Conservation (phyloP, 2,797 vertebrate genomes). For the Macropus fuliginosus region DNA sequence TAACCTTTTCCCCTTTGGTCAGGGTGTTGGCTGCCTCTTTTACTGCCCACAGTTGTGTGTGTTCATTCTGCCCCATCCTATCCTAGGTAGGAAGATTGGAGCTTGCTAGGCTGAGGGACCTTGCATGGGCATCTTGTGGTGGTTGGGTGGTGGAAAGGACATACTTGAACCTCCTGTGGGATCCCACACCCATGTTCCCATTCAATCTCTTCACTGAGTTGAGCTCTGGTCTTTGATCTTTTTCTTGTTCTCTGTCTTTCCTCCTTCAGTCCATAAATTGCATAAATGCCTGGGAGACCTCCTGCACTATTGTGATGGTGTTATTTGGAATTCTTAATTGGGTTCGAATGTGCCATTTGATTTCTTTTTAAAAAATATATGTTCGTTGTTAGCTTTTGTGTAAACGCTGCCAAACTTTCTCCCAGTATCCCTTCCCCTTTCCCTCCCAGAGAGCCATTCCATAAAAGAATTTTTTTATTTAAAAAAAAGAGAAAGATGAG, state of each 20-base stretch:
- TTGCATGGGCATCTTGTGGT: background rate
- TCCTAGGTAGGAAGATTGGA: background rate
- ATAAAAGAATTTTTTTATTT: background rate
- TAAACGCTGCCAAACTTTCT: background rate
- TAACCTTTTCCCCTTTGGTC: background rate
- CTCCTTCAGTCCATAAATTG: background rate
- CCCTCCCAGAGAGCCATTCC: background rate
- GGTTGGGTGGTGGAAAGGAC: background rate
- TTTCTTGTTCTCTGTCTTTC: background rate
- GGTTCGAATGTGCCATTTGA: background rate
- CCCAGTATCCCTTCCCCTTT: background rate
- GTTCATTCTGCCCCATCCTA: background rate
- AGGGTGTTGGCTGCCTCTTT: background rate
- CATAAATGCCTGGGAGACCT: background rate
- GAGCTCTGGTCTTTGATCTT: background rate
- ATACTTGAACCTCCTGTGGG: no score
- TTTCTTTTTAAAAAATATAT: background rate
- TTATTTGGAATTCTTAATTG: background rate
- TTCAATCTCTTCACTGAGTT: background rate
- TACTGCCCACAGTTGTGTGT: background rate
- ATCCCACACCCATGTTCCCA: background rate
- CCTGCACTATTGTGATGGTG: background rate
- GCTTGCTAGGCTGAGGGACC: background rate
- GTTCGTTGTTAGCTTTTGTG: background rate
- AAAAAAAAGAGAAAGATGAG: background rate